Base-by-base conservation (phyloP, 2,797 vertebrate genomes). In the Cetoscarus ocellatus region DNA sequence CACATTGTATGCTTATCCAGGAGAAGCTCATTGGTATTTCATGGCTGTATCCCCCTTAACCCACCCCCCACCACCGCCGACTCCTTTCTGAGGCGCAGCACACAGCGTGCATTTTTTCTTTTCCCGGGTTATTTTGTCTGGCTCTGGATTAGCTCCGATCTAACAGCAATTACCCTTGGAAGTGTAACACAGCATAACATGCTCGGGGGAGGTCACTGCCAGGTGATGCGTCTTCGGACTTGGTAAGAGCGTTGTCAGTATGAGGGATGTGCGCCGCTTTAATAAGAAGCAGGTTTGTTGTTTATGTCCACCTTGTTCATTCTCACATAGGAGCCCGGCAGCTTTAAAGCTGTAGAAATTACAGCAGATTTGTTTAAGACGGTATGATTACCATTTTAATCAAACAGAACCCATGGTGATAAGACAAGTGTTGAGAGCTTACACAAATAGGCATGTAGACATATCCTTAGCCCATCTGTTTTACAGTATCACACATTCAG, bases 111-210 rank as follows among this genome's bases (percentile, higher is more conserved):
- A 47, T 78, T 84, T 2, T 18, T 81, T 75, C 71, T 86, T 13
- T 10, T 10, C 9, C 5, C 78, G 80, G 82, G 83, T 91, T 27
- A 82, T 88, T 92, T 91, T 88, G 82, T 91, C 86, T 83, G 81
- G 74, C 73, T 79, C 70, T 81, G 87, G 84, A 91, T 92, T 90
- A 86, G 80, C 89, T 91, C 75, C 87, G 86, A 94, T 93, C 88
- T 86, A 83, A 78, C 72, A 82, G 83, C 91, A 92, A 92, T 93
- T 93, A 92, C 81, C 86, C 87, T 77, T 61, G 72, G 70, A 73
- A 85, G 79, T 84, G 77, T 85, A 88, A 86, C 81, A 84, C 69
- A 72, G 84, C 69, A 69, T 73, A 83, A 55, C 71, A 38, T 75
- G 83, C 79, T 90, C 85, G 77, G 61, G n/a, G 0, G 73, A 71